phyloP scores from a whole-genome alignment of 2,113 vertebrate species.

The Tachysurus fulvidraco region DNA sequence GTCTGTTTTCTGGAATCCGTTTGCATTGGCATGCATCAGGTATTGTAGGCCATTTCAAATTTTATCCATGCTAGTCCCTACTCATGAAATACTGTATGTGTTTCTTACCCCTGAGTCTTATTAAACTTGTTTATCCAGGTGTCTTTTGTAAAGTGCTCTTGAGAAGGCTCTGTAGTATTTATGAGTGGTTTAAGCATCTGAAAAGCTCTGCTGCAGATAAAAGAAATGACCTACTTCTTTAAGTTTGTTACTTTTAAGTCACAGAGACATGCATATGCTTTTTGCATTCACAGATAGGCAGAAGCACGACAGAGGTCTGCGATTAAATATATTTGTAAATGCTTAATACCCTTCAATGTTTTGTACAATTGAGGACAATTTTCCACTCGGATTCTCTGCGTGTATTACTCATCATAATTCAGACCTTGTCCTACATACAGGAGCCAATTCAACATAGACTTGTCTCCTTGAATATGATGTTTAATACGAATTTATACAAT shows the following conservation, averaged over 20 bases:
- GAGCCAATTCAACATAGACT: slow-evolving; percentile 29
- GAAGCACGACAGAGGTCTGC: not conserved
- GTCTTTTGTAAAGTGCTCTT: not conserved
- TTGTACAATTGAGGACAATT: not conserved
- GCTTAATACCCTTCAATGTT: not conserved
- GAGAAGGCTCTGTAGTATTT: not conserved
- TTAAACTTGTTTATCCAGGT: slow-evolving; percentile 19
- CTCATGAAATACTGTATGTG: not conserved
- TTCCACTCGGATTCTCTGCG: not conserved
- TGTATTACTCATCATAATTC: not conserved
- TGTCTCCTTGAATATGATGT: slow-evolving; percentile 40
- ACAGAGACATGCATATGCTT: not conserved
- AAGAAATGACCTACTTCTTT: not conserved
- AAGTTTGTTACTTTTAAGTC: not conserved
- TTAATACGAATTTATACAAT: slow-evolving; percentile 34
- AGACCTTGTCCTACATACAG: slow-evolving; percentile 6
- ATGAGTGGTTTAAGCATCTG: not conserved
- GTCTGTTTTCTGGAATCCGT: not conserved
- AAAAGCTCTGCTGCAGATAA: not conserved
- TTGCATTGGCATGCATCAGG: not conserved
- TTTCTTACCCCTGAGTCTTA: not conserved
- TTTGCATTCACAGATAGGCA: not conserved
- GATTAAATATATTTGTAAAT: not conserved
- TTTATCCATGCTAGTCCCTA: not conserved
- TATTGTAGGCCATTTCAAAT: not conserved